phyloP scores from a whole-genome alignment of 2,888 invertebrate genomes.

The Cancer borealis region DNA sequence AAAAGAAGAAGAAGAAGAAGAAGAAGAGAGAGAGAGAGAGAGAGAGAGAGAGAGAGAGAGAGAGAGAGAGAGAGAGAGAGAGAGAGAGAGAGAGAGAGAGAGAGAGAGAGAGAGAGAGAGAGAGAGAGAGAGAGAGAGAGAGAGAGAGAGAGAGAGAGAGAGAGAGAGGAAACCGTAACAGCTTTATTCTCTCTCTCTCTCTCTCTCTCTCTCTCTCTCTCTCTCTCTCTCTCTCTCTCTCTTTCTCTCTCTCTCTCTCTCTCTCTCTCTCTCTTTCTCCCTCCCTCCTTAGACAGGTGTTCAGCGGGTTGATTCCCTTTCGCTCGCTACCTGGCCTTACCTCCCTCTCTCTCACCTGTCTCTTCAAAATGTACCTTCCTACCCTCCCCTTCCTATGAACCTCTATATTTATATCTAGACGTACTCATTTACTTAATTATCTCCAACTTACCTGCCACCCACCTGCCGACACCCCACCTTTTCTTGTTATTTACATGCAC shows the following conservation, averaged over 20 bases:
- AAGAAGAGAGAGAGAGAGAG: too few relatives aligned
- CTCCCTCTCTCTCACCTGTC: conserved; percentile 17
- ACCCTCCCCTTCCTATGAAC: neutral
- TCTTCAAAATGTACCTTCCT: too few relatives aligned
- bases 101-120: too few relatives aligned
- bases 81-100: too few relatives aligned
- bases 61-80: too few relatives aligned
- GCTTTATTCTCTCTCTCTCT: neutral
- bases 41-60: too few relatives aligned
- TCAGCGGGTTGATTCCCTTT: too few relatives aligned
- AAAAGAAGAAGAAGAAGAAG: too few relatives aligned
- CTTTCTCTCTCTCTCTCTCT: conserved; percentile 42
- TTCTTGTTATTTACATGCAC: neutral
- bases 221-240: neutral
- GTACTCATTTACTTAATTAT: conserved; percentile 27
- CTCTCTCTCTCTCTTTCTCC: conserved; percentile 28
- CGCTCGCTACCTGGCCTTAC: neutral
- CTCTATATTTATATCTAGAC: conserved; percentile 22
- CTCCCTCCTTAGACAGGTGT: neutral
- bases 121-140: too few relatives aligned
- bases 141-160: too few relatives aligned
- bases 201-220: conserved; percentile 12
- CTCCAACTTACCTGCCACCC: conserved; percentile 10
- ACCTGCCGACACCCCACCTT: neutral
- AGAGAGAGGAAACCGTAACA: too few relatives aligned